Evolutionary conservation across 1,140 invertebrate genomes (phyloP), one percentile per base, ranked within the genome.

Genomic region (Teleogryllus occipitalis): DNA sequence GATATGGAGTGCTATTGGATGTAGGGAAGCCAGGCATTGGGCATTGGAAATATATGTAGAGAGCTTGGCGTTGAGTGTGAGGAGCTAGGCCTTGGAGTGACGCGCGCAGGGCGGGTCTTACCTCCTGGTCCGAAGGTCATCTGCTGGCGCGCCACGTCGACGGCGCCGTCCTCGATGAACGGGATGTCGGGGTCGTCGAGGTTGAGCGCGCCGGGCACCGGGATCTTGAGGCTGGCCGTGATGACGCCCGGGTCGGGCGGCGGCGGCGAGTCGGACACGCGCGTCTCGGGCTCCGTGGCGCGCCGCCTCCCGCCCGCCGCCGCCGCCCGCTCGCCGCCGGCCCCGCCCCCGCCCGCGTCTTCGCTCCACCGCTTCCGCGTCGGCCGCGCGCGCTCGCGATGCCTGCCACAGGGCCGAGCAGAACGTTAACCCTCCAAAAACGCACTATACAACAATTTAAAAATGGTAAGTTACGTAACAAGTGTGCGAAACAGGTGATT

Each of bases 161-260:
- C 75, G 22, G 12, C 75, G 81, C 80, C 81, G 81, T 93, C 92
- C 83, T 93, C 92, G 83, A 93, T 93, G 81, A 88, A 93, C 65
- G 92, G 92, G 86, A 93, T 93, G 85, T 93, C 91, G 39, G 88
- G 85, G 83, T 92, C 91, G 82, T 92, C 90, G 78, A 91, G 84
- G 81, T 88, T 89, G 21, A 89, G 82, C 46, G 85, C 83, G 72
- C 86, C 82, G 81, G 89, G 86, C 86, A 92, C 87, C 2, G 93
- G 92, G 84, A 95, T 93, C 81, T 92, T 94, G 7, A 96, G 88
- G 82, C 92, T 94, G 0, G 93, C 94, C 2, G 93, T 94, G 81
- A 96, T 94, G 7, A 95, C 91, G 83, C 91, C 91, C 82, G 84
- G 85, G 81, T 21, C 87, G 86, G 74, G 87, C 83, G 81, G 84